Percentiles rank a stretch among this genome's conserved stretches.
Evolutionary conservation across 1,140 invertebrate genomes (phyloP).

Genomic region (Penaeus japonicus): DNA sequence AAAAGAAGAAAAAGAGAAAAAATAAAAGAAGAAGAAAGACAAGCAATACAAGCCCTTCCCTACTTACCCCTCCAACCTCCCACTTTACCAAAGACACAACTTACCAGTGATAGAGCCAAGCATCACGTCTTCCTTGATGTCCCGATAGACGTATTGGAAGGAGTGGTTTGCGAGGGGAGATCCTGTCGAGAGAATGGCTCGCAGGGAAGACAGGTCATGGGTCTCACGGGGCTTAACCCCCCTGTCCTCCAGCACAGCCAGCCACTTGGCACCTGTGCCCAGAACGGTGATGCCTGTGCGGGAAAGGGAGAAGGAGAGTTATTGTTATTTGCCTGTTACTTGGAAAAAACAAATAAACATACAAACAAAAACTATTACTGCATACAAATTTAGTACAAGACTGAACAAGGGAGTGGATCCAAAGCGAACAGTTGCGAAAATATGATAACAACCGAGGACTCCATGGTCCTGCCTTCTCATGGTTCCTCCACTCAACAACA

Average conservation of each 20-base stretch:
- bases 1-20: no score
- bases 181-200: slow-evolving; percentile 70
- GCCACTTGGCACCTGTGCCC: slow-evolving; percentile 71
- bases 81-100: not conserved
- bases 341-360: slow-evolving; percentile 43
- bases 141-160: slow-evolving; percentile 70
- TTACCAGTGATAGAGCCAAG: slow-evolving; percentile 70
- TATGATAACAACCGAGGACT: not conserved
- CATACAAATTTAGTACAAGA: no score
- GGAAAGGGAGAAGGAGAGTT: not conserved
- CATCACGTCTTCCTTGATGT: slow-evolving; percentile 69
- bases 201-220: slow-evolving; percentile 66
- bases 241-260: slow-evolving; percentile 68
- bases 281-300: slow-evolving; percentile 68
- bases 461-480: not conserved
- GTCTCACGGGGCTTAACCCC: slow-evolving; percentile 60
- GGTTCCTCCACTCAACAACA: no score
- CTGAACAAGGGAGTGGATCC: no score
- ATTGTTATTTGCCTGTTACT: not conserved
- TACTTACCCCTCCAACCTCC: no score
- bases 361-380: not conserved
- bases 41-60: no score
- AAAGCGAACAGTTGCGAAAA: no score
- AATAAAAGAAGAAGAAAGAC: no score
- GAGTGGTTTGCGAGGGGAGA: slow-evolving; percentile 69